Conservation (phyloP, 2,113 vertebrate species). For the Glaucidium brasilianum region DNA sequence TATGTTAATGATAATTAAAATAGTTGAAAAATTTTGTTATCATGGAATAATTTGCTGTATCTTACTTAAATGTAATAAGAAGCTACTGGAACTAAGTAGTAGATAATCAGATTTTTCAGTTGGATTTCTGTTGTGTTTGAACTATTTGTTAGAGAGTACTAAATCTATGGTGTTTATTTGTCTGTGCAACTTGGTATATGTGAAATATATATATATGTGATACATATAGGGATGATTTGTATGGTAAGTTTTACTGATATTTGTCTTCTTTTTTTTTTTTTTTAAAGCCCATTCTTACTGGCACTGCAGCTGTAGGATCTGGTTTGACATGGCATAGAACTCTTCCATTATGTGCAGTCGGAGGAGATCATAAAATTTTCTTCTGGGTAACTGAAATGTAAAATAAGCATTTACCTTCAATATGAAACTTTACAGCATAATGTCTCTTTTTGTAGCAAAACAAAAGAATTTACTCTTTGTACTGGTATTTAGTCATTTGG, state of each 20-base stretch:
- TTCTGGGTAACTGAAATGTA: conserved; percentile 98
- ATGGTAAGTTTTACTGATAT: not conserved
- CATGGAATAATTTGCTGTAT: not conserved
- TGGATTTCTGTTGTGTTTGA: not conserved
- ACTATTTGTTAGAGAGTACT: not conserved
- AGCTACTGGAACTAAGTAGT: not conserved
- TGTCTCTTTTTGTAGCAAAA: not conserved
- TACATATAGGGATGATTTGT: not conserved
- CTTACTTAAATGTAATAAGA: not conserved
- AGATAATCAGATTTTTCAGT: not conserved
- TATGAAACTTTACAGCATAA: not conserved
- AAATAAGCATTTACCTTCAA: conserved; percentile 16
- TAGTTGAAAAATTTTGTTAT: not conserved
- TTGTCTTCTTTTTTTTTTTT: not conserved
- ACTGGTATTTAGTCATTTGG: not conserved
- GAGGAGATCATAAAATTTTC: conserved; percentile 89
- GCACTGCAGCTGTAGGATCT: conserved; percentile 85
- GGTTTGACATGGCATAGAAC: conserved; percentile 94
- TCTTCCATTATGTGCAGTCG: conserved; percentile 89
- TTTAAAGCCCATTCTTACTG: conserved; percentile 85
- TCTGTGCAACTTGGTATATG: not conserved
- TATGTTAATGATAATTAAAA: not conserved
- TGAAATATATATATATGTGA: too few species aligned
- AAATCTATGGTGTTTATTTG: not conserved
- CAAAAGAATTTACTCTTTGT: not conserved